Evolutionary conservation across 1,140 invertebrate genomes (phyloP), one percentile per base, ranked within the genome.

Genomic region (Zaprionus ghesquierei): DNA sequence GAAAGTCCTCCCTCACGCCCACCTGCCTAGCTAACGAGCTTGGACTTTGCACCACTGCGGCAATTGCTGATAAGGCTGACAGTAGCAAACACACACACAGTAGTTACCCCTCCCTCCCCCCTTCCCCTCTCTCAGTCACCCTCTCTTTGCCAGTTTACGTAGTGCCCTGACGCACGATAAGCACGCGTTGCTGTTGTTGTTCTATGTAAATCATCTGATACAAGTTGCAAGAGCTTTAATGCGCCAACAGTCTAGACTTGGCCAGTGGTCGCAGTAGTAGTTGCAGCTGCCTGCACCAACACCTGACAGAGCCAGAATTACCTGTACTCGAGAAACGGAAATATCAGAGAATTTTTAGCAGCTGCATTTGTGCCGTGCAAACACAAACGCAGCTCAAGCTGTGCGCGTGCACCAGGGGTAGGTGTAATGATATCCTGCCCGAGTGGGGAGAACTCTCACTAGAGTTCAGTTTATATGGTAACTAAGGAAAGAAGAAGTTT

Each of bases 11-110:
- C n/a, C n/a, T n/a, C n/a, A n/a, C n/a, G n/a, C n/a, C n/a, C n/a
- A n/a, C n/a, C n/a, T n/a, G n/a, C n/a, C n/a, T 35, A 35, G 15
- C 44, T 61, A 62, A 86, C 55, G 41, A 77, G 35, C 75, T 69
- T 61, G 79, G 63, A 85, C 82, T 75, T 78, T 87, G 79, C 12
- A 13, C 81, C 81, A 46, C 41, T 22, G 41, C 41, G 41, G 0
- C 41, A 56, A 9, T 55, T 27, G 18, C 51, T 49, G 60, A 69
- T 55, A 69, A 63, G 41, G 18, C 15, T 20, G 41, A 46, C 41
- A 46, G 18, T 46, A 20, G 41, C 33, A 12, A n/a, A n/a, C n/a
- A n/a, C 35, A 41, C 35, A n/a, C 8, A 10, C 41, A 22, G 41
- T 20, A 20, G 41, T 12, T 20, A 12, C 9, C 8, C 5, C 41